Conservation (phyloP, 2,888 invertebrate species). For the Notocelia uddmanniana region DNA sequence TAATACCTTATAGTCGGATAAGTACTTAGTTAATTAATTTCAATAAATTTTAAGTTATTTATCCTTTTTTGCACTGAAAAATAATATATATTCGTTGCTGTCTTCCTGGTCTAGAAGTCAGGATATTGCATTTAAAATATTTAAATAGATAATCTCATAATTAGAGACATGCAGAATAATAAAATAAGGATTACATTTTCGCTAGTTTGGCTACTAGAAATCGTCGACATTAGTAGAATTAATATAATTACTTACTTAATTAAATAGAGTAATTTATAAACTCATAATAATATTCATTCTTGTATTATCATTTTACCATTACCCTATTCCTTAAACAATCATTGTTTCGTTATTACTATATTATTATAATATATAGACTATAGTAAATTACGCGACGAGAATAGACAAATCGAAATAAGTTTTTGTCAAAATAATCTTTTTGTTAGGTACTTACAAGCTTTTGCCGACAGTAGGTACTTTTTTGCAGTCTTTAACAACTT, state of each 20-base stretch:
- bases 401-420: no score
- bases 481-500: no score
- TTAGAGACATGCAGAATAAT: not conserved
- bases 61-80: not conserved
- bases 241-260: not conserved
- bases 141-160: not conserved
- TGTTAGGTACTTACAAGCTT: no score
- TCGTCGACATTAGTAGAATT: not conserved
- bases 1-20: not conserved
- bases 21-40: not conserved
- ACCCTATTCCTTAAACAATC: not conserved
- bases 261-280: constrained; percentile 1
- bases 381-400: no score
- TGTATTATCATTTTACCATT: not conserved
- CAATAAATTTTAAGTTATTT: not conserved
- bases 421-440: no score
- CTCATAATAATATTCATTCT: not conserved
- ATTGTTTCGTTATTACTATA: no score
- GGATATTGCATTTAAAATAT: not conserved
- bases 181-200: no score
- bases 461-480: no score
- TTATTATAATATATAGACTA: no score
- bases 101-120: no score
- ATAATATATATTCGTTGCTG: not conserved
- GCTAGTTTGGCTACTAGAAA: no score